phyloP scores from a whole-genome alignment of 2,797 vertebrate genomes.

The Pangasius larnaudii region DNA sequence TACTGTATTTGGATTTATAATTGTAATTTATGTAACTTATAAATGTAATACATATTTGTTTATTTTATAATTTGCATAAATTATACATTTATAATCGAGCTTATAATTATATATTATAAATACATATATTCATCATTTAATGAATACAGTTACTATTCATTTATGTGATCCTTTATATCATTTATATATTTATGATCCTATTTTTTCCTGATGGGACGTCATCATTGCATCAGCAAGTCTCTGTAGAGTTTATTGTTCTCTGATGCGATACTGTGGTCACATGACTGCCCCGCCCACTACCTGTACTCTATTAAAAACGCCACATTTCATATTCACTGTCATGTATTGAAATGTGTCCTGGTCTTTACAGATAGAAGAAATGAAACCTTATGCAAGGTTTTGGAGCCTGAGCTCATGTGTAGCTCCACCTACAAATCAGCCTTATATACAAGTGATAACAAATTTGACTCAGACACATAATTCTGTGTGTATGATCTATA shows the following conservation, averaged over 20 bases:
- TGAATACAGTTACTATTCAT: too few relatives aligned
- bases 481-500: not conserved
- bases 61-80: too few relatives aligned
- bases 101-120: too few relatives aligned
- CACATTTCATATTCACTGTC: not conserved
- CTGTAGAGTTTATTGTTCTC: not conserved
- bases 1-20: too few relatives aligned
- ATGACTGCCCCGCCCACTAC: conserved; percentile 1
- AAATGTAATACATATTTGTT: too few relatives aligned
- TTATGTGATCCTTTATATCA: too few relatives aligned
- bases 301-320: not conserved
- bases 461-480: not conserved
- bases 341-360: not conserved
- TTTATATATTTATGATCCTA: too few relatives aligned
- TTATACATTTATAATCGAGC: too few relatives aligned
- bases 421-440: not conserved
- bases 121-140: too few relatives aligned
- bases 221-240: not conserved
- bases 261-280: not conserved
- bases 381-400: conserved; percentile 78
- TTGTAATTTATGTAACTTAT: too few relatives aligned
- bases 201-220: not conserved
- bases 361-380: conserved; percentile 85
- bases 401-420: not conserved
- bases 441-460: not conserved